phyloP scores from a whole-genome alignment of 1,140 invertebrate species.

The Drosophila grimshawi region DNA sequence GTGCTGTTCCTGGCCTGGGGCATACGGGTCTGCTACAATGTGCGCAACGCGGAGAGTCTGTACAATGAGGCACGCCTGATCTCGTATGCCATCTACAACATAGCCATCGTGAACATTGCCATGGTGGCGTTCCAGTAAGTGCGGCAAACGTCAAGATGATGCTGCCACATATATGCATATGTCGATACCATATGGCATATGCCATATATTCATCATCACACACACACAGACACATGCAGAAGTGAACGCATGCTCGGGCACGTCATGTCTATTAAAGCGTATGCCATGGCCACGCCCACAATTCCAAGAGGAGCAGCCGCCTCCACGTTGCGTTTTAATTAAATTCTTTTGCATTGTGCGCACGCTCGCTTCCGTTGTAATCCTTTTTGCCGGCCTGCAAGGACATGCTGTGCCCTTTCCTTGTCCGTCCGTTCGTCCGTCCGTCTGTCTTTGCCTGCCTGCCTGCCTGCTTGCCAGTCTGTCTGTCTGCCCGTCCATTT shows the following conservation, averaged over 20 bases:
- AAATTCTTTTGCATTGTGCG: constrained; percentile 75
- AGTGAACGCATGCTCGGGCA: constrained; percentile 46
- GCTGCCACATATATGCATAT: no score
- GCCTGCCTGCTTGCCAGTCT: background rate
- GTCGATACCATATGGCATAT: background rate
- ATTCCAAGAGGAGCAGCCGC: background rate
- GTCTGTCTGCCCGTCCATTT: constrained; percentile 9
- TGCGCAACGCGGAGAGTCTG: constrained; percentile 94
- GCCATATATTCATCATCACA: background rate
- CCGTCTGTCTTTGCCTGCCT: constrained; percentile 2
- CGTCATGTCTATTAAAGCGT: constrained; percentile 48
- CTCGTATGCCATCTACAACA: constrained; percentile 97
- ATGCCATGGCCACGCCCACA: constrained; percentile 37
- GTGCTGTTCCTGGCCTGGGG: constrained; percentile 95
- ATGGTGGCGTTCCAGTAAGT: constrained; percentile 97
- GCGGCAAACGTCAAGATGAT: background rate
- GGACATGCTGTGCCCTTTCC: constrained; percentile 22
- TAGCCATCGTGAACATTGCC: constrained; percentile 94
- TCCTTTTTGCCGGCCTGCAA: constrained; percentile 62
- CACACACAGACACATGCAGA: constrained; percentile 2
- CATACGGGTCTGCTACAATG: constrained; percentile 95
- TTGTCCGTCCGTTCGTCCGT: background rate
- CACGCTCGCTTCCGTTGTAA: constrained; percentile 64
- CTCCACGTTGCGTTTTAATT: constrained; percentile 67
- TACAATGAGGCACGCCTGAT: constrained; percentile 97